Conservation (phyloP, 2,113 vertebrate genomes). For the Rynchops niger region DNA sequence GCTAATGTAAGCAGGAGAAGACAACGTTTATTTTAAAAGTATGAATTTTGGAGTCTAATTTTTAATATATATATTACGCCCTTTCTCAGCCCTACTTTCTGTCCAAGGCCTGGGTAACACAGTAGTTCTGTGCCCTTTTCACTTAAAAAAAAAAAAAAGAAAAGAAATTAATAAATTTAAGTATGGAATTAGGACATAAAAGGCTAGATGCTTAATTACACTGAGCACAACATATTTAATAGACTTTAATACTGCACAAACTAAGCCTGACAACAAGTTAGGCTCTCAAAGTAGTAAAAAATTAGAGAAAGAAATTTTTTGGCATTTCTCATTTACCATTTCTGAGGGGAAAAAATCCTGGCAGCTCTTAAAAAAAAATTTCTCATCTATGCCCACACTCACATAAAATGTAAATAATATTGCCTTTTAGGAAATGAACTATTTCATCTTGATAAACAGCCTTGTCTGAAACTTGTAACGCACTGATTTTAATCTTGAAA, state of each 20-base stretch:
- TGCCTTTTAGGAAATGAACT: slow-evolving; percentile 21
- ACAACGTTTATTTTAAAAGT: neutral
- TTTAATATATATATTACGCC: neutral
- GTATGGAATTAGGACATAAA: neutral
- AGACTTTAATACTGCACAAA: neutral
- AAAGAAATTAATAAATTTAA: neutral
- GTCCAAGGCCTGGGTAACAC: neutral
- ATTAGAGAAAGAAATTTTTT: neutral
- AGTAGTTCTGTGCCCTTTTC: neutral
- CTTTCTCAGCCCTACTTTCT: neutral
- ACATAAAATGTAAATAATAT: neutral
- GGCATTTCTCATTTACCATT: neutral
- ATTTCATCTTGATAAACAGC: slow-evolving; percentile 13
- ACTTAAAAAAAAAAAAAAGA: neutral
- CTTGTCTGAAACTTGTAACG: neutral
- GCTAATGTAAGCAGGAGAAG: neutral
- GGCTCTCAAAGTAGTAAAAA: neutral
- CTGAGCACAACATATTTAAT: neutral
- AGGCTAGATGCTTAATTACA: neutral
- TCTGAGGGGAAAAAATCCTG: neutral
- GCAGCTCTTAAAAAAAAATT: neutral
- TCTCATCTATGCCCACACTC: neutral
- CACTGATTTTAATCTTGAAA: slow-evolving; percentile 9
- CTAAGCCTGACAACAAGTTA: neutral
- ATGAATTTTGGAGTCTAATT: neutral